phyloP scores from a whole-genome alignment of 2,113 vertebrate genomes.

The Paramormyrops kingsleyae region DNA sequence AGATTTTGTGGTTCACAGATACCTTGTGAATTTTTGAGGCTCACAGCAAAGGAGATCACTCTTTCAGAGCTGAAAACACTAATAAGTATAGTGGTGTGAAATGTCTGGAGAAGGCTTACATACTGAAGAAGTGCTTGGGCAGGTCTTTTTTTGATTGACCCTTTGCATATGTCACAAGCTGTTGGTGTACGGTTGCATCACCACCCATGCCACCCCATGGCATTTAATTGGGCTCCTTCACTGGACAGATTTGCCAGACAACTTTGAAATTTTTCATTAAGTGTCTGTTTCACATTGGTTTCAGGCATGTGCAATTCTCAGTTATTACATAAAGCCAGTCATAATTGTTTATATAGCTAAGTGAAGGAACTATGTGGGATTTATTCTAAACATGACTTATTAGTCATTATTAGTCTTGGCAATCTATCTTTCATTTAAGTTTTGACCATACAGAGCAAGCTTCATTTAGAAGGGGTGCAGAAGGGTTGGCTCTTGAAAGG shows the following conservation, averaged over 20 bases:
- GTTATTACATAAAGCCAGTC: slow-evolving; percentile 48
- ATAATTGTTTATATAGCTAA: slow-evolving; percentile 50
- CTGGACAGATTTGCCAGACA: neutral
- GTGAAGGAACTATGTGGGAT: slow-evolving; percentile 48
- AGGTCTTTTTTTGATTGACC: neutral
- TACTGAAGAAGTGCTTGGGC: neutral
- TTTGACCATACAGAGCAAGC: neutral
- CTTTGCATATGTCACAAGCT: too few relatives aligned
- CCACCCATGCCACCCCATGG: neutral
- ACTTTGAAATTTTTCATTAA: neutral
- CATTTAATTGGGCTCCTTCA: neutral
- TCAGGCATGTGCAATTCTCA: slow-evolving; percentile 30
- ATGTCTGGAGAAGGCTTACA: neutral
- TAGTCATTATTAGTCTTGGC: slow-evolving; percentile 50
- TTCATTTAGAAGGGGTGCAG: neutral
- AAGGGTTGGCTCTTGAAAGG: neutral
- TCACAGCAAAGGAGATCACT: neutral
- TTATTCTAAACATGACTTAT: slow-evolving; percentile 44
- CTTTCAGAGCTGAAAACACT: neutral
- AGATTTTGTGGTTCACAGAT: neutral
- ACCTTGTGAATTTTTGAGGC: neutral
- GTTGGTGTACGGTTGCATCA: neutral
- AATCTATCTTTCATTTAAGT: slow-evolving; percentile 39
- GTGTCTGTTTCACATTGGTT: neutral
- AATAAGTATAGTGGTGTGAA: neutral